Evolutionary conservation across 2,888 invertebrate genomes (phyloP).

Genomic region (Pseudoips prasinana): DNA sequence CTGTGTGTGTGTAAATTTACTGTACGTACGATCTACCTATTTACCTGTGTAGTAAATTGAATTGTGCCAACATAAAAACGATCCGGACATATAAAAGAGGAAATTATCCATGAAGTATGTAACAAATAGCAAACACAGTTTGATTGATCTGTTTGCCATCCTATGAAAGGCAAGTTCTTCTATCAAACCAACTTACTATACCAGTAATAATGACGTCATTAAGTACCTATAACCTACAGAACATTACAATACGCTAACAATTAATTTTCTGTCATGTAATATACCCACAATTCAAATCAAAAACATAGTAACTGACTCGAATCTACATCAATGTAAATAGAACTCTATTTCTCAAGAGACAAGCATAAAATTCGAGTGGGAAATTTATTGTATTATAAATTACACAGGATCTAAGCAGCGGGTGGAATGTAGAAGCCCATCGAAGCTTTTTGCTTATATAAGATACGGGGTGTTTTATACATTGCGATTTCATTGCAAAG

Average conservation of each 20-base stretch:
- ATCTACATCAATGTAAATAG: slow-evolving; percentile 6
- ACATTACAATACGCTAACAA: slow-evolving; percentile 25
- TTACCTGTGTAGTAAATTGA: too few species aligned
- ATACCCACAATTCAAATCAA: slow-evolving; percentile 5
- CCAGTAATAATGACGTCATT: slow-evolving; percentile 28
- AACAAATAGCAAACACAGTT: too few species aligned
- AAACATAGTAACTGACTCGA: slow-evolving; percentile 6
- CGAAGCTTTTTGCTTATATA: slow-evolving; percentile 46
- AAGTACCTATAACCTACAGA: slow-evolving; percentile 14
- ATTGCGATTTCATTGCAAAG: slow-evolving; percentile 30
- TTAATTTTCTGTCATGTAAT: slow-evolving; percentile 36
- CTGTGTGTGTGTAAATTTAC: too few species aligned
- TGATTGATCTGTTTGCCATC: too few species aligned
- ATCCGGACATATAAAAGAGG: too few species aligned
- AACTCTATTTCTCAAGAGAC: slow-evolving; percentile 5
- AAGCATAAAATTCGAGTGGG: slow-evolving; percentile 7
- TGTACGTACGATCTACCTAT: too few species aligned
- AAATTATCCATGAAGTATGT: slow-evolving; percentile 3
- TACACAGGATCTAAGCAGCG: slow-evolving; percentile 49
- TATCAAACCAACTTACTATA: neutral
- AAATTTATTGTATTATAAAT: slow-evolving; percentile 42
- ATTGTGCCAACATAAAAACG: too few species aligned
- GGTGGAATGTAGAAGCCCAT: slow-evolving; percentile 58
- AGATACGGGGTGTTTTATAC: slow-evolving; percentile 28
- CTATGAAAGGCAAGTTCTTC: neutral